These are phyloP conservation scores for Lates japonicus DNA, from an alignment of 2,797 vertebrate genomes.

Conservation along the genomic window DNA sequence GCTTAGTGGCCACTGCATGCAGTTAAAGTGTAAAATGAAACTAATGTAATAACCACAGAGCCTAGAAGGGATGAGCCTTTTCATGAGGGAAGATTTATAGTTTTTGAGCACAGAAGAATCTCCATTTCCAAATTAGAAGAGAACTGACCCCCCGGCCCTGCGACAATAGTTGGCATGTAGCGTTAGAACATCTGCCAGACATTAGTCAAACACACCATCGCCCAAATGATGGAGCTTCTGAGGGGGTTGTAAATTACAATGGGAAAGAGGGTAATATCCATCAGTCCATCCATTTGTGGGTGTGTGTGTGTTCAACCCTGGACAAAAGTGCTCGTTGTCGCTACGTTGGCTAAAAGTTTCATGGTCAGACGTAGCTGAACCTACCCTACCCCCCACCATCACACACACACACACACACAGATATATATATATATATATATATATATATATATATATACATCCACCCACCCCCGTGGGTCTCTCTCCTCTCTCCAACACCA, in stretches of 20 bases:
- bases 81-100: constrained; percentile 75
- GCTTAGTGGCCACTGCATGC: constrained; percentile 43
- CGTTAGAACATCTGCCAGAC: constrained; percentile 82
- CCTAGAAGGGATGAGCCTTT: constrained; percentile 68
- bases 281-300: too few species aligned
- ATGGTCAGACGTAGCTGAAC: too few species aligned
- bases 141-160: constrained; percentile 61
- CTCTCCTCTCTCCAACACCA: too few species aligned
- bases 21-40: constrained; percentile 77
- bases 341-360: too few species aligned
- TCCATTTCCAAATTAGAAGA: constrained; percentile 81
- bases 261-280: too few species aligned
- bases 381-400: too few species aligned
- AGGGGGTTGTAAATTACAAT: constrained; percentile 81
- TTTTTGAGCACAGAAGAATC: constrained; percentile 66
- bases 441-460: too few species aligned
- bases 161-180: constrained; percentile 76
- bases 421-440: too few species aligned
- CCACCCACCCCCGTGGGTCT: too few species aligned
- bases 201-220: constrained; percentile 79
- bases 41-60: constrained; percentile 78
- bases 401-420: too few species aligned
- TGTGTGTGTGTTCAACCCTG: too few species aligned
- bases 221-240: constrained; percentile 76
- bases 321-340: too few species aligned